Percentiles rank a stretch among this genome's conserved stretches.
phyloP scores from a whole-genome alignment of 2,888 invertebrate species.

The Drosophila histrio region DNA sequence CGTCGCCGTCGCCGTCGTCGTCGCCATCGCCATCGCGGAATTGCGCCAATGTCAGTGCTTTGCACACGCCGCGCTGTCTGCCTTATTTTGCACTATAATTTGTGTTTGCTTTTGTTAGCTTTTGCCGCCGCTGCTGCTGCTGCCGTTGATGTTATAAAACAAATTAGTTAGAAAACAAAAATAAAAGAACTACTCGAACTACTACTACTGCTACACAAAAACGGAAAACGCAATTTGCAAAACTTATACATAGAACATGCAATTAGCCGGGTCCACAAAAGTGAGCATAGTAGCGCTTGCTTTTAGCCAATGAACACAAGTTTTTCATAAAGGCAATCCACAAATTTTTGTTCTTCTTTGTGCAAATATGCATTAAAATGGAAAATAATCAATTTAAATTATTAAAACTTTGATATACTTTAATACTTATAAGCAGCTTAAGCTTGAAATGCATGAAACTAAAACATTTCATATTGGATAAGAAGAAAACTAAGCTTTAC shows the following conservation, averaged over 20 bases:
- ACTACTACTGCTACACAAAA: slow-evolving; percentile 21
- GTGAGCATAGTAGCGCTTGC: slow-evolving; percentile 12
- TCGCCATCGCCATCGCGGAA: slow-evolving; percentile 2
- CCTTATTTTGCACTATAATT: slow-evolving; percentile 70
- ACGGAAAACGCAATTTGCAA: slow-evolving; percentile 43
- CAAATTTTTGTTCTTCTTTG: slow-evolving; percentile 4
- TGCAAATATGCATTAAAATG: not conserved
- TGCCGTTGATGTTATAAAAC: slow-evolving; percentile 71
- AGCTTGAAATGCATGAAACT: not conserved
- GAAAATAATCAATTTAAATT: not conserved
- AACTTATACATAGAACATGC: slow-evolving; percentile 61
- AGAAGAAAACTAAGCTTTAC: not conserved
- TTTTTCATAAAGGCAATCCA: not conserved
- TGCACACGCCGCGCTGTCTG: slow-evolving; percentile 73
- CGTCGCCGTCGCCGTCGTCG: not conserved
- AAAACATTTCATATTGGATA: too few relatives aligned
- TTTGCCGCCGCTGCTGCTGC: slow-evolving; percentile 13
- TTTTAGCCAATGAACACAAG: slow-evolving; percentile 9
- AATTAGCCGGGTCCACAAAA: slow-evolving; percentile 62
- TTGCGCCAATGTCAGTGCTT: slow-evolving; percentile 51
- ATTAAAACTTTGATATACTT: not conserved
- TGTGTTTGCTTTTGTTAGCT: slow-evolving; percentile 59
- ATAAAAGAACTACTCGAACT: slow-evolving; percentile 28
- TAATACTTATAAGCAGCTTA: not conserved
- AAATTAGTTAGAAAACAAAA: slow-evolving; percentile 71